Evolutionary conservation across 2,888 invertebrate genomes (phyloP).

Genomic region (Gerris lacustris): DNA sequence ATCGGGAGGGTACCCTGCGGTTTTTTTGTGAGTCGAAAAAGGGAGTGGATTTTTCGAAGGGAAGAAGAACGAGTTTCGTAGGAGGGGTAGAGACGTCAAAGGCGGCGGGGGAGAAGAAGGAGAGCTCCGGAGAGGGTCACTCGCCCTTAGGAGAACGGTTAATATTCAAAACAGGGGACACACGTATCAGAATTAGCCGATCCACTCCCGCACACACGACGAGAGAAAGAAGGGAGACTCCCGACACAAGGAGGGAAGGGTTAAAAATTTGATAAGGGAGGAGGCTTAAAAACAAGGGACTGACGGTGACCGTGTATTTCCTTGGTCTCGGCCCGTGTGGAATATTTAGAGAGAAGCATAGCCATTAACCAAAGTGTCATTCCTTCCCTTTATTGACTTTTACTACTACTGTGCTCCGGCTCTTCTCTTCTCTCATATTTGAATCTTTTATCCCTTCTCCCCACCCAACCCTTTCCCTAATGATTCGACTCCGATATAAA

Average conservation of each 20-base stretch:
- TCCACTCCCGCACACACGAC: slow-evolving; percentile 21
- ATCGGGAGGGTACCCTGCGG: neutral
- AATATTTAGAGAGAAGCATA: slow-evolving; percentile 24
- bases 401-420: slow-evolving; percentile 18
- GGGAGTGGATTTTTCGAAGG: neutral
- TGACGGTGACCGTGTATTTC: slow-evolving; percentile 2
- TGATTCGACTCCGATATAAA: slow-evolving; percentile 3
- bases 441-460: slow-evolving; percentile 11
- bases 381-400: slow-evolving; percentile 30
- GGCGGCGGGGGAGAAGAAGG: neutral
- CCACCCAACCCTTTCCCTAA: slow-evolving; percentile 6
- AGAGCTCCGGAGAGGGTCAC: neutral
- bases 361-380: slow-evolving; percentile 28
- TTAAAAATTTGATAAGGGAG: slow-evolving; percentile 26
- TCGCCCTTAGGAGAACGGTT: slow-evolving; percentile 10
- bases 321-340: slow-evolving; percentile 18
- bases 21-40: neutral
- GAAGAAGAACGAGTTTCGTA: neutral
- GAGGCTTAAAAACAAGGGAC: slow-evolving; percentile 17
- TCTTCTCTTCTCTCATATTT: slow-evolving; percentile 8
- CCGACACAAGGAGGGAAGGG: slow-evolving; percentile 19
- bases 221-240: neutral
- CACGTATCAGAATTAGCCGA: slow-evolving; percentile 26
- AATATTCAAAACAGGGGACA: slow-evolving; percentile 24
- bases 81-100: neutral